Evolutionary conservation across 2,797 vertebrate species (phyloP).

Genomic region (Fistularia commersonii): DNA sequence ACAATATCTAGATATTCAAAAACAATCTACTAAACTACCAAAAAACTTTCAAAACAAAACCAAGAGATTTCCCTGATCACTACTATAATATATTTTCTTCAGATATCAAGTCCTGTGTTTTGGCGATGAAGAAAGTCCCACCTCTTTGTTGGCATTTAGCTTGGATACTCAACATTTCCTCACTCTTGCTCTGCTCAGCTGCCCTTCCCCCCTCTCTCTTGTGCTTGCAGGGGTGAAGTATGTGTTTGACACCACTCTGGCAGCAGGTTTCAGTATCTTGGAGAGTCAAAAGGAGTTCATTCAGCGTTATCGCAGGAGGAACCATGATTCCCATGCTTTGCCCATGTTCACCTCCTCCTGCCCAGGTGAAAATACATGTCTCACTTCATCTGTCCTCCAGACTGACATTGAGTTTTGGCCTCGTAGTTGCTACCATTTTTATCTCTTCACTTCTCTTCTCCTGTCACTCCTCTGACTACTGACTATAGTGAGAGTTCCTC

Average conservation of each 20-base stretch:
- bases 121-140: too few relatives aligned
- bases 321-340: slow-evolving; percentile 82
- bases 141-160: too few relatives aligned
- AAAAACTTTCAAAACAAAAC: too few relatives aligned
- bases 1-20: too few relatives aligned
- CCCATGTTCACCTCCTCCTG: slow-evolving; percentile 98
- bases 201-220: not conserved
- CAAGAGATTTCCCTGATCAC: too few relatives aligned
- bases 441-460: not conserved
- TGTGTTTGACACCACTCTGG: slow-evolving; percentile 89
- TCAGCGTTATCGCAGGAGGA: slow-evolving; percentile 83
- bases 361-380: slow-evolving; percentile 75
- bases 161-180: too few relatives aligned
- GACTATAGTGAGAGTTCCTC: not conserved
- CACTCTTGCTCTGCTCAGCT: too few relatives aligned
- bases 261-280: slow-evolving; percentile 91
- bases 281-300: slow-evolving; percentile 95
- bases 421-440: not conserved
- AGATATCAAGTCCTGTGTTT: too few relatives aligned
- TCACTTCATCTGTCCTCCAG: not conserved
- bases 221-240: slow-evolving; percentile 81
- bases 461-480: not conserved
- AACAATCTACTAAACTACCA: too few relatives aligned
- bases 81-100: too few relatives aligned
- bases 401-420: not conserved